Conservation (phyloP, 2,888 invertebrate genomes). For the Fabriciana adippe region DNA sequence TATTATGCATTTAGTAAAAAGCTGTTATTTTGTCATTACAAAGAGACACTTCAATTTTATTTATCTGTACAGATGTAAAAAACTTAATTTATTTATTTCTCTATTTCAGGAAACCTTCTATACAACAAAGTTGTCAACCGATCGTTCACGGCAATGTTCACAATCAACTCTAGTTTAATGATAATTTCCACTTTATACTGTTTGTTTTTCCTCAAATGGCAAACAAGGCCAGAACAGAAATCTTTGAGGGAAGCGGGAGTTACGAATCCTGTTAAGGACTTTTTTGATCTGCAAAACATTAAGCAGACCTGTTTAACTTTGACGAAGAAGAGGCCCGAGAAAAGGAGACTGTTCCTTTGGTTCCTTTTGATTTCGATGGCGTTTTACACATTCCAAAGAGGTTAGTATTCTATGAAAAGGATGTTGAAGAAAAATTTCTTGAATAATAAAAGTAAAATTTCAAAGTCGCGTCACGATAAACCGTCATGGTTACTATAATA, state of each 20-base stretch:
- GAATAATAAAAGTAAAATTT: no score
- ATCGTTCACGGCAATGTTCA: slow-evolving; percentile 89
- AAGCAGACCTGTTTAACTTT: slow-evolving; percentile 84
- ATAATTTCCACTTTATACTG: slow-evolving; percentile 85
- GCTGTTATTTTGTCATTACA: no score
- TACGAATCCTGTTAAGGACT: slow-evolving; percentile 84
- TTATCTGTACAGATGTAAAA: not conserved
- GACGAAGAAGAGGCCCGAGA: slow-evolving; percentile 80
- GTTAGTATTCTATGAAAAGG: slow-evolving; percentile 49
- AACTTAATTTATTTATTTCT: not conserved
- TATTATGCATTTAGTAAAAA: no score
- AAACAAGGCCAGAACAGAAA: slow-evolving; percentile 85
- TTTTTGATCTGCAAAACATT: slow-evolving; percentile 87
- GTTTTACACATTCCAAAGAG: slow-evolving; percentile 90
- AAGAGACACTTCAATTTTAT: no score
- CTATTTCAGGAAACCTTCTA: slow-evolving; percentile 83
- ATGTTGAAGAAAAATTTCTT: no score
- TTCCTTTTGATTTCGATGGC: slow-evolving; percentile 89
- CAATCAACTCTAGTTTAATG: slow-evolving; percentile 85
- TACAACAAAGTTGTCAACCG: slow-evolving; percentile 83
- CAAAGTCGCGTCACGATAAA: no score
- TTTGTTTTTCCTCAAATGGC: slow-evolving; percentile 85
- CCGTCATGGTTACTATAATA: no score
- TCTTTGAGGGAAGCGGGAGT: slow-evolving; percentile 82
- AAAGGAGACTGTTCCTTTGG: slow-evolving; percentile 84